Base-by-base conservation (phyloP, 2,113 vertebrate species). In the Argyrosomus japonicus region DNA sequence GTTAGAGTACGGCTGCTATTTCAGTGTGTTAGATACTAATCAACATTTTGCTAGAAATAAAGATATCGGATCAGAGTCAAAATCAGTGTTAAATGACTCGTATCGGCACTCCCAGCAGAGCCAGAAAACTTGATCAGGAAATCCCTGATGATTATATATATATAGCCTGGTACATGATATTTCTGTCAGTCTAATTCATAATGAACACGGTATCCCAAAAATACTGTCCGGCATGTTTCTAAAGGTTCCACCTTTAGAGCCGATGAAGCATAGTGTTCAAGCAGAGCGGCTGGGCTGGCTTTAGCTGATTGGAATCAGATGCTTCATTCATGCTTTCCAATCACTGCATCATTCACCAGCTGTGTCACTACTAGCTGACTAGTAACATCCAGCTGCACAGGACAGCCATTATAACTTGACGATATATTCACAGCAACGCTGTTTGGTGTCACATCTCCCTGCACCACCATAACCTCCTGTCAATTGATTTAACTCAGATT, bases 261-360 rank as follows among this genome's bases (percentile, higher is more conserved):
- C n/a, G 9, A 1, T 17, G n/a, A 29, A 62, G 67, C 56, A 3
- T 19, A 14, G 29, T 32, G 36, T 29, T 18, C 45, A 67, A 29
- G 7, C 47, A 12, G 29, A 62, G 57, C 67, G 15, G 65, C 9
- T 17, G 12, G 1, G 65, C 32, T 54, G 54, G 32, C 36, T 15
- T 32, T 45, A 3, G 29, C 56, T 70, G 76, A 79, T 62, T 78
- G 76, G 29, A 48, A 69, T 79, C 76, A 70, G 65, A 47, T 51
- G 65, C 65, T 61, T 63, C 58, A 54, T 63, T 63, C 61, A 63
- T 63, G 18, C 18, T 63, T 60, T 8, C 18, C 68, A 36, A 40
- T 54, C 50, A 70, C 29, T n/a, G 5, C 19, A 19, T 69, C 67
- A 63, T 79, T 71, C 68, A 63, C 15, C 57, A 61, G 65, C 56